Conservation (phyloP, 2,888 invertebrate species). For the Hipparchia sbordonii region DNA sequence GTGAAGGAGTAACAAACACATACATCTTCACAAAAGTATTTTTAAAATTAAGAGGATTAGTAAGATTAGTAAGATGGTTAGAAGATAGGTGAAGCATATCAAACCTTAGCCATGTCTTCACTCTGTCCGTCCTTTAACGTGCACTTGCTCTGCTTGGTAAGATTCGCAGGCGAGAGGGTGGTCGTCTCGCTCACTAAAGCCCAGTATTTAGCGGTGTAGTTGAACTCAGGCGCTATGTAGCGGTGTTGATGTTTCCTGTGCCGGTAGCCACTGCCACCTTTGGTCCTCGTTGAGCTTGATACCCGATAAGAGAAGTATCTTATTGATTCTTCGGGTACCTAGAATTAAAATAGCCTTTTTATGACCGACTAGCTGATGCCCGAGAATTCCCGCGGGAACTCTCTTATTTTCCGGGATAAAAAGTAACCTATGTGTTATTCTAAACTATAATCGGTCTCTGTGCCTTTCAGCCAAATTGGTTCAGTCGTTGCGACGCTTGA, state of each 20-base stretch:
- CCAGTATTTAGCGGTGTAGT: conserved; percentile 77
- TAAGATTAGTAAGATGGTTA: too few species aligned
- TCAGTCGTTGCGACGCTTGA: too few species aligned
- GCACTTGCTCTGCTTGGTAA: conserved; percentile 70
- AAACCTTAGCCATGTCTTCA: conserved; percentile 73
- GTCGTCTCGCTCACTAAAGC: conserved; percentile 75
- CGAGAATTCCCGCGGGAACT: too few species aligned
- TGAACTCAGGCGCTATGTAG: conserved; percentile 76
- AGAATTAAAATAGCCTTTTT: conserved; percentile 14
- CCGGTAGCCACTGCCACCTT: conserved; percentile 71
- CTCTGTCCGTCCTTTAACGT: conserved; percentile 71
- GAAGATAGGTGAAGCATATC: not conserved
- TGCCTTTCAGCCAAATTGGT: too few species aligned
- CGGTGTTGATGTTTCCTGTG: conserved; percentile 75
- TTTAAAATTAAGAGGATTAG: too few species aligned
- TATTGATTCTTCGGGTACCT: conserved; percentile 74
- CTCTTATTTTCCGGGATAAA: too few species aligned
- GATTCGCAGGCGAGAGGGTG: conserved; percentile 54
- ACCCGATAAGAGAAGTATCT: conserved; percentile 74
- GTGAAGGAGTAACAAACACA: too few species aligned
- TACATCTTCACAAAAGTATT: too few species aligned
- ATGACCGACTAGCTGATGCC: not conserved
- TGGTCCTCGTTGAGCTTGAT: conserved; percentile 72
- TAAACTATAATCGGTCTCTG: too few species aligned
- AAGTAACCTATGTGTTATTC: too few species aligned